Conservation (phyloP, 2,888 invertebrate genomes). For the Ectemnius cavifrons region DNA sequence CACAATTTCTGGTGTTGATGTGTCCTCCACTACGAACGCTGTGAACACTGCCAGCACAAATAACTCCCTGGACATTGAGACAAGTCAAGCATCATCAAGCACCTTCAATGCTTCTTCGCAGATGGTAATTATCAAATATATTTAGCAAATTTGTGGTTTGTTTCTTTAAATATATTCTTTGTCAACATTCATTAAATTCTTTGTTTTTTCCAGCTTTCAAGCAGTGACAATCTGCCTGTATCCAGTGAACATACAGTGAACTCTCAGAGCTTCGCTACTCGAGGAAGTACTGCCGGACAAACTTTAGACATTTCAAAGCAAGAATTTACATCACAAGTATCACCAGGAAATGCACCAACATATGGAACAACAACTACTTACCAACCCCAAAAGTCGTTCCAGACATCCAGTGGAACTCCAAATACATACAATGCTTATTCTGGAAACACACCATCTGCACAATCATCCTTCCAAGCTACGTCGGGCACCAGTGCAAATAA, state of each 20-base stretch:
- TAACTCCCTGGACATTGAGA: slow-evolving; percentile 71
- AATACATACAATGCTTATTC: slow-evolving; percentile 78
- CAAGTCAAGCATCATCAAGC: slow-evolving; percentile 67
- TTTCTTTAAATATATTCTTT: not conserved
- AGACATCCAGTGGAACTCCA: slow-evolving; percentile 73
- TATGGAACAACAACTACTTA: slow-evolving; percentile 70
- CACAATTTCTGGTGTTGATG: slow-evolving; percentile 70
- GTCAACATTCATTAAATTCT: not conserved
- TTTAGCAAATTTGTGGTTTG: not conserved
- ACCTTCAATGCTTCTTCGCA: slow-evolving; percentile 71
- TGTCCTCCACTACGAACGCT: slow-evolving; percentile 64
- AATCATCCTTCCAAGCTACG: slow-evolving; percentile 78
- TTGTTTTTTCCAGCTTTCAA: slow-evolving; percentile 65
- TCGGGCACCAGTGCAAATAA: slow-evolving; percentile 78
- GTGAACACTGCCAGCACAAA: slow-evolving; percentile 67
- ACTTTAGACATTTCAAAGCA: slow-evolving; percentile 69
- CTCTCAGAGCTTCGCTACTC: slow-evolving; percentile 71
- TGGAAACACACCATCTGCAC: slow-evolving; percentile 78
- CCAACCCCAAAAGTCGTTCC: slow-evolving; percentile 77
- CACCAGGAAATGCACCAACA: slow-evolving; percentile 69
- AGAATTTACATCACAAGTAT: slow-evolving; percentile 71
- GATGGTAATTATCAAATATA: slow-evolving; percentile 63
- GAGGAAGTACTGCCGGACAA: slow-evolving; percentile 61
- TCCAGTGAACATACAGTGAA: slow-evolving; percentile 75
- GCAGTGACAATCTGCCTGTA: slow-evolving; percentile 74